phyloP scores from a whole-genome alignment of 2,797 vertebrate species.

The Characodon lateralis region DNA sequence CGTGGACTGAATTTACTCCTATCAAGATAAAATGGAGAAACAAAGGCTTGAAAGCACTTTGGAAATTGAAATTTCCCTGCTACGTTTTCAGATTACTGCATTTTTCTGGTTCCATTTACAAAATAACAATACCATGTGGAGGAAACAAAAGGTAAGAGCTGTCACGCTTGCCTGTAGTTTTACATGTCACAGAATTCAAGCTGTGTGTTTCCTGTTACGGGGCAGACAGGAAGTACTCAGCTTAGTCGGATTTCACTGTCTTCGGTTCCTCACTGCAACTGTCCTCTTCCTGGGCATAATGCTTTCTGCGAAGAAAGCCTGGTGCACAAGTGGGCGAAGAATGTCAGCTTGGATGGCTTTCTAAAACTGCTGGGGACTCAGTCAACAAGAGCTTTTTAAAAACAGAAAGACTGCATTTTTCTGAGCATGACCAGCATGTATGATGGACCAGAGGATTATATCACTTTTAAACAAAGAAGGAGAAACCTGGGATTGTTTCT shows the following conservation, averaged over 20 bases:
- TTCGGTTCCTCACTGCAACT: conserved; percentile 55
- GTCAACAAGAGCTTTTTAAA: conserved; percentile 2
- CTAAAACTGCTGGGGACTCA: background rate
- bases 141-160: conserved; percentile 57
- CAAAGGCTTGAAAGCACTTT: conserved; percentile 21
- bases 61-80: conserved; percentile 8
- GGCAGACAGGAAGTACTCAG: conserved; percentile 79
- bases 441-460: conserved; percentile 28
- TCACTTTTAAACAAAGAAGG: conserved; percentile 17
- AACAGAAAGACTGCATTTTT: background rate
- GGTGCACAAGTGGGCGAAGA: conserved; percentile 20
- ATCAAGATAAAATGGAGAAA: conserved; percentile 54
- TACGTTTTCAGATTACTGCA: background rate
- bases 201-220: conserved; percentile 79
- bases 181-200: conserved; percentile 58
- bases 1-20: conserved; percentile 33
- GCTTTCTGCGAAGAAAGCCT: conserved; percentile 49
- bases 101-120: conserved; percentile 17
- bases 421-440: conserved; percentile 14
- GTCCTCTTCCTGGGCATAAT: conserved; percentile 54
- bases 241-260: conserved; percentile 66
- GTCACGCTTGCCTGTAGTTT: conserved; percentile 19
- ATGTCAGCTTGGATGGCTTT: conserved; percentile 10
- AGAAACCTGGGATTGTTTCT: conserved; percentile 36
- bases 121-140: conserved; percentile 9